Conservation (phyloP, 2,888 invertebrate genomes). For the Emmelina monodactyla region DNA sequence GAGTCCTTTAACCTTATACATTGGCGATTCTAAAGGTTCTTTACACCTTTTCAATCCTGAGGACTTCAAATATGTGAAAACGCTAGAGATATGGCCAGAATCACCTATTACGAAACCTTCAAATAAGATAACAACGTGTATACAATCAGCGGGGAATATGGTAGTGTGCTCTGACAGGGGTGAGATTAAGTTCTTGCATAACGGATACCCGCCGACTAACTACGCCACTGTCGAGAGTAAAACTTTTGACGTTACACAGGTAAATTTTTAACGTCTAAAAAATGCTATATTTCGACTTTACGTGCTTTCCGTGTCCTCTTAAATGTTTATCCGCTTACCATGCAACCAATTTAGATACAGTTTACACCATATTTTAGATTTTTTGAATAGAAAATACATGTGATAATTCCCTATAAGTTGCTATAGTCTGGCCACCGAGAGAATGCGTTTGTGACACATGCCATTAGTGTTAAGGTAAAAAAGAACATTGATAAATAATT, state of each 20-base stretch:
- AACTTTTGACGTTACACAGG: slow-evolving; percentile 52
- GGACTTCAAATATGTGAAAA: slow-evolving; percentile 28
- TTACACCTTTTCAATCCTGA: slow-evolving; percentile 49
- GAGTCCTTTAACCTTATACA: slow-evolving; percentile 42
- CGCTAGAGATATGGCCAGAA: slow-evolving; percentile 45
- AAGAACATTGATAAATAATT: too few relatives aligned
- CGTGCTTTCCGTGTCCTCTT: too few relatives aligned
- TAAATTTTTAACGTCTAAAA: slow-evolving; percentile 23
- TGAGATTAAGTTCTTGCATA: slow-evolving; percentile 53
- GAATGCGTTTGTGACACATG: too few relatives aligned
- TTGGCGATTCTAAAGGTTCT: slow-evolving; percentile 52
- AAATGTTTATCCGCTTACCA: too few relatives aligned
- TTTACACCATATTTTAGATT: too few relatives aligned
- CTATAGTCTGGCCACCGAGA: too few relatives aligned
- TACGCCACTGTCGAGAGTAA: slow-evolving; percentile 36
- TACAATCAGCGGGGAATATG: slow-evolving; percentile 43
- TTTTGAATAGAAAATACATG: too few relatives aligned
- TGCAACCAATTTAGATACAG: too few relatives aligned
- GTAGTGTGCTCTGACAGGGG: slow-evolving; percentile 54
- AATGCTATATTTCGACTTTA: too few relatives aligned
- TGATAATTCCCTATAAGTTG: too few relatives aligned
- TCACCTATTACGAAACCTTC: slow-evolving; percentile 35
- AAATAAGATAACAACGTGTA: slow-evolving; percentile 47
- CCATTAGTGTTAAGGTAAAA: too few relatives aligned
- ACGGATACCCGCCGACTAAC: slow-evolving; percentile 45